Conservation (phyloP, 2,113 vertebrate genomes). For the Tragelaphus scriptus region DNA sequence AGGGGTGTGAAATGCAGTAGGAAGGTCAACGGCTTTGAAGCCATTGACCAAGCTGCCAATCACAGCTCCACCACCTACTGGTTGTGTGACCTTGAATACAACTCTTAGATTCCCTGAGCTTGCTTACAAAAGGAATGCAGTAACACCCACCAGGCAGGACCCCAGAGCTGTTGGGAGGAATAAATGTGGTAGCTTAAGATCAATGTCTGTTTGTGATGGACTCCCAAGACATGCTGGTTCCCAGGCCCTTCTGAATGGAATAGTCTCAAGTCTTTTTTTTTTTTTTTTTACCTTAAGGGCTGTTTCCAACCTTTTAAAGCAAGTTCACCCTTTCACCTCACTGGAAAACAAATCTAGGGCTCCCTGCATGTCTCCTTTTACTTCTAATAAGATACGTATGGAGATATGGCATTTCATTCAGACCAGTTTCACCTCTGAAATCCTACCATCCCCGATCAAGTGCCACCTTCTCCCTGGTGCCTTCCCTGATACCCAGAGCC, state of each 20-base stretch:
- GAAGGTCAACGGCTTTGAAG: background rate
- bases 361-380: background rate
- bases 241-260: background rate
- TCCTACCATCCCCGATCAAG: background rate
- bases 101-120: background rate
- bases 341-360: background rate
- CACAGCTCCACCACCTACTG: background rate
- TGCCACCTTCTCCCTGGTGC: background rate
- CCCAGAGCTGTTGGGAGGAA: background rate
- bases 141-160: background rate
- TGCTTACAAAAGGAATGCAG: background rate
- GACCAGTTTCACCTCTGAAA: constrained; percentile 9
- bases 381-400: background rate
- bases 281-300: background rate
- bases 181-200: accelerated
- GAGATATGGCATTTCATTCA: background rate
- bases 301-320: background rate
- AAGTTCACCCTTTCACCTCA: background rate
- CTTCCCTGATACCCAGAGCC: background rate
- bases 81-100: background rate
- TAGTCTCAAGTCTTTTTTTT: background rate
- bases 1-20: background rate
- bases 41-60: background rate
- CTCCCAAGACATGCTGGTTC: background rate
- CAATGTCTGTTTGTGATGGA: background rate